Percentiles rank a stretch among this genome's conserved stretches.
Conservation (phyloP, 1,140 invertebrate genomes). For the Trichonephila clavata region DNA sequence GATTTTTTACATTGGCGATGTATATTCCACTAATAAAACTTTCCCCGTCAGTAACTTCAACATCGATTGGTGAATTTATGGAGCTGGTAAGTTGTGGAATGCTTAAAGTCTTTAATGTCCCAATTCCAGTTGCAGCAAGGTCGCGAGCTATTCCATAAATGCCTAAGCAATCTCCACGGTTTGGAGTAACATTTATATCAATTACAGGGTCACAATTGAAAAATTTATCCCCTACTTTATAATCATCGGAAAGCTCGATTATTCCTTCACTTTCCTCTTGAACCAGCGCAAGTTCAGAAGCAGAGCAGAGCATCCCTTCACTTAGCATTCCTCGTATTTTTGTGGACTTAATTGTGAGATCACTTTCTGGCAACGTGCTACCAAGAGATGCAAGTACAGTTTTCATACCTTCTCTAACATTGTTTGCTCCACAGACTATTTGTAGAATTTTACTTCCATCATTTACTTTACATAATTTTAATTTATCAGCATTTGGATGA, state of each 20-base stretch:
- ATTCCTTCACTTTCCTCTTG: constrained; percentile 12
- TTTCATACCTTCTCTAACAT: constrained; percentile 14
- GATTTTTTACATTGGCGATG: constrained; percentile 14
- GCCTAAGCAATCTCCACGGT: no score
- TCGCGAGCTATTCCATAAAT: no score
- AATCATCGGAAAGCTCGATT: constrained; percentile 2
- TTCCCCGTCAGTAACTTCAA: neutral
- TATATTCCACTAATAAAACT: constrained; percentile 16
- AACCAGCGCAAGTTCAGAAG: constrained; percentile 1
- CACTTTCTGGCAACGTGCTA: constrained; percentile 11
- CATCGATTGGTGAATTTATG: no score
- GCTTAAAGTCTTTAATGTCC: no score
- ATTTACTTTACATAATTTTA: no score
- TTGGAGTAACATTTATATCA: neutral
- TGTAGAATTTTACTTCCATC: no score
- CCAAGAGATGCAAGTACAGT: constrained; percentile 1
- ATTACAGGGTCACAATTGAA: neutral
- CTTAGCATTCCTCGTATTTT: neutral
- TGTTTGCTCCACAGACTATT: neutral
- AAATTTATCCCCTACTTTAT: constrained; percentile 15
- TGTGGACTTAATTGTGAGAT: neutral
- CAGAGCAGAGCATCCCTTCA: neutral
- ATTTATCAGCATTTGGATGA: no score
- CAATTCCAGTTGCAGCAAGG: no score
- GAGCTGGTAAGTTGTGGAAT: no score